phyloP scores from a whole-genome alignment of 2,797 vertebrate genomes.

The Coregonus suidteri region DNA sequence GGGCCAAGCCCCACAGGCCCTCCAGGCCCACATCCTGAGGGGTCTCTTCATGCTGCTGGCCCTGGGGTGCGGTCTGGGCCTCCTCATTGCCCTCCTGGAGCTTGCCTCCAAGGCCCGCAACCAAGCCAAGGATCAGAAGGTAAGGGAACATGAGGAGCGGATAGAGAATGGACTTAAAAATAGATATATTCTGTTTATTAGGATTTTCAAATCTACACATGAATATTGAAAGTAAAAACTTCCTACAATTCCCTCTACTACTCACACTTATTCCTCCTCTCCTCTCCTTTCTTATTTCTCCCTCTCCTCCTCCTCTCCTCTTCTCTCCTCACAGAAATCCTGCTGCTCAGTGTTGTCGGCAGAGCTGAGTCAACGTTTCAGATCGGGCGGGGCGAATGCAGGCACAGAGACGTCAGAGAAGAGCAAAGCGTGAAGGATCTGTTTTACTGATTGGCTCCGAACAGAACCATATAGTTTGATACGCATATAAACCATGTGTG shows the following conservation, averaged over 20 bases:
- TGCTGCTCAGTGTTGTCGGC: constrained; percentile 83
- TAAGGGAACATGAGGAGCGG: constrained; percentile 37
- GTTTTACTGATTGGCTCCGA: background rate
- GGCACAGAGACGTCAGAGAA: constrained; percentile 75
- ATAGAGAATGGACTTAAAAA: background rate
- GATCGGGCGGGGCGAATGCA: constrained; percentile 48
- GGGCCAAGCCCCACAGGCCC: constrained; percentile 39
- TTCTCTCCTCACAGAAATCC: constrained; percentile 76
- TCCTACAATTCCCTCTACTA: background rate
- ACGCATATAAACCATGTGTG: background rate
- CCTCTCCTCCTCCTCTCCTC: background rate
- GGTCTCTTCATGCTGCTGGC: constrained; percentile 86
- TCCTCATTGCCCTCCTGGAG: constrained; percentile 80
- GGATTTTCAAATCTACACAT: no score
- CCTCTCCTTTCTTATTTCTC: background rate
- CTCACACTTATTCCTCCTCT: background rate
- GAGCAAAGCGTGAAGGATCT: constrained; percentile 72
- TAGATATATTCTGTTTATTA: no score
- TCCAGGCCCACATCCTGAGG: constrained; percentile 74
- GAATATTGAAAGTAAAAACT: no score
- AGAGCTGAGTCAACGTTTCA: constrained; percentile 81
- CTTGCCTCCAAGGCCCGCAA: constrained; percentile 77
- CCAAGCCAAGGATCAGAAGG: constrained; percentile 79
- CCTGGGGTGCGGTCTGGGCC: constrained; percentile 74
- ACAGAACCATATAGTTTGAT: constrained; percentile 1